Conservation (phyloP, 2,113 vertebrate genomes). For the Pedetes capensis region DNA sequence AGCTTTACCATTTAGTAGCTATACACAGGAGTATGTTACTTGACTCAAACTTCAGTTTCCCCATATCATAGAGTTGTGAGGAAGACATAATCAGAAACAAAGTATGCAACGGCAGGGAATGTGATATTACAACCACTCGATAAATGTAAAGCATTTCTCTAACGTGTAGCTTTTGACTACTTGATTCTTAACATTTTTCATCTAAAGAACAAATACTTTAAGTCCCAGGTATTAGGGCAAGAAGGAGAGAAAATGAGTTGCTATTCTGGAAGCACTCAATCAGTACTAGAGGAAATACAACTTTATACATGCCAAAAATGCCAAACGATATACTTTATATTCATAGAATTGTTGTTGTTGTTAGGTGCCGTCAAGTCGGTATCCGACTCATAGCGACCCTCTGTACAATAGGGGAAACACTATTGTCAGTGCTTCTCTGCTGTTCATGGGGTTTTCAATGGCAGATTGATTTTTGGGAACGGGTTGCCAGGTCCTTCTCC, state of each 20-base stretch:
- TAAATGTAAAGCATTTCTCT: neutral
- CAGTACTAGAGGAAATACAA: neutral
- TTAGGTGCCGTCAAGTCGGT: too few relatives aligned
- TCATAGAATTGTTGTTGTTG: too few relatives aligned
- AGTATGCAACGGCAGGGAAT: neutral
- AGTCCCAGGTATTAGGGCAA: neutral
- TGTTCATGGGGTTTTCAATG: too few relatives aligned
- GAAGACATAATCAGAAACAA: neutral
- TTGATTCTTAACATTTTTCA: neutral
- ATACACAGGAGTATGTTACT: neutral
- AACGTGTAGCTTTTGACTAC: neutral
- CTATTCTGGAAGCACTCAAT: neutral
- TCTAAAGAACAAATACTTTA: neutral
- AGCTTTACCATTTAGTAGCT: neutral
- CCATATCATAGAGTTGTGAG: neutral
- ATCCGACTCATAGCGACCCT: too few relatives aligned
- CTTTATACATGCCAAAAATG: neutral
- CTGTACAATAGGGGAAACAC: too few relatives aligned
- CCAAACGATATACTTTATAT: neutral
- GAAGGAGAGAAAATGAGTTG: neutral
- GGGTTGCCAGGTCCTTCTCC: too few relatives aligned
- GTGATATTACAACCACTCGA: neutral
- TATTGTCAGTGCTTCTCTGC: too few relatives aligned
- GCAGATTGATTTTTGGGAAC: too few relatives aligned
- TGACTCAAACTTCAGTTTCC: neutral